Conservation (phyloP, 1,140 invertebrate genomes). For the Drosophila pseudoobscura region DNA sequence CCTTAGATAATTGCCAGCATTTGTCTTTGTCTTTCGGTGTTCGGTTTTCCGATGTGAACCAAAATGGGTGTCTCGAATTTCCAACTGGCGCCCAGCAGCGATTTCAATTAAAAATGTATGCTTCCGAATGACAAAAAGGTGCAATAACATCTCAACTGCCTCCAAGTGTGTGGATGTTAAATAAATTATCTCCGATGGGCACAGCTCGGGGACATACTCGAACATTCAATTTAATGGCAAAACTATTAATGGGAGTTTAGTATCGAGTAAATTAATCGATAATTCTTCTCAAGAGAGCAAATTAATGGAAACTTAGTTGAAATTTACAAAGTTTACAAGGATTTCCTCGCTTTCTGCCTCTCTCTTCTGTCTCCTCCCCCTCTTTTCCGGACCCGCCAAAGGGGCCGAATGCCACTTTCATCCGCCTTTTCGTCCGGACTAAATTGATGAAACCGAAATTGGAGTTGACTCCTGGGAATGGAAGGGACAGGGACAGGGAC, state of each 20-base stretch:
- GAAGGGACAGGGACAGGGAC: conserved; percentile 22
- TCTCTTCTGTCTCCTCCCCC: neutral
- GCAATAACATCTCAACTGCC: conserved; percentile 13
- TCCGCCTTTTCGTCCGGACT: conserved; percentile 46
- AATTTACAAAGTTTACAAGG: conserved; percentile 41
- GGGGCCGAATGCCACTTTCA: conserved; percentile 20
- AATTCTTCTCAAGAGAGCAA: conserved; percentile 15
- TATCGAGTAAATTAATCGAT: conserved; percentile 6
- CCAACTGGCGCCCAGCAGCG: conserved; percentile 26
- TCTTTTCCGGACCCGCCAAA: conserved; percentile 12
- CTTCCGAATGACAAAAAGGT: conserved; percentile 34
- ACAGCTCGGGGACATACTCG: neutral
- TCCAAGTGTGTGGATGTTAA: neutral
- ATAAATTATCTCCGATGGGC: neutral
- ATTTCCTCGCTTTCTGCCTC: neutral
- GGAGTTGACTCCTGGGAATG: conserved; percentile 48
- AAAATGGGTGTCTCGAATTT: conserved; percentile 31
- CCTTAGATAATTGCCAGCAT: conserved; percentile 42
- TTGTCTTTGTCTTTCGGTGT: conserved; percentile 31
- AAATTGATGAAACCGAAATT: conserved; percentile 72
- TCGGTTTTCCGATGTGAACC: conserved; percentile 28
- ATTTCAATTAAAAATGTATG: conserved; percentile 44
- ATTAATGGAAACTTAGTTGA: conserved; percentile 46
- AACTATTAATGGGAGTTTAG: neutral
- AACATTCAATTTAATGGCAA: conserved; percentile 4